Conservation (phyloP, 2,797 vertebrate genomes). For the Carduelis carduelis region DNA sequence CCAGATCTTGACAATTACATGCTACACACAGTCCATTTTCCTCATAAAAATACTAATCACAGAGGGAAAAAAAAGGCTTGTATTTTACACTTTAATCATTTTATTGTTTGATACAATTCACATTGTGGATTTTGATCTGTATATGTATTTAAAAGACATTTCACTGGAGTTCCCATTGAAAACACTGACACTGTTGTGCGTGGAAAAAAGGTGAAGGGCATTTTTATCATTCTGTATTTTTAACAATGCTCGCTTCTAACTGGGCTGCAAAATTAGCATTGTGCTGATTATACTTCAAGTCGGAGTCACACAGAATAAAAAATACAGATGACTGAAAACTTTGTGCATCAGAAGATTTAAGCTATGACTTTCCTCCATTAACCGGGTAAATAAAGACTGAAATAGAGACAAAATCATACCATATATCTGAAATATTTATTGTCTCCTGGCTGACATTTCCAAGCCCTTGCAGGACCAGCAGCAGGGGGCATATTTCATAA, state of each 20-base stretch:
- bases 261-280: not conserved
- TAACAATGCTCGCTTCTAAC: not conserved
- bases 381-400: not conserved
- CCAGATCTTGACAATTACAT: not conserved
- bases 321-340: not conserved
- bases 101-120: not conserved
- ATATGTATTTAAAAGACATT: not conserved
- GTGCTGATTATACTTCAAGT: not conserved
- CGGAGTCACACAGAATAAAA: not conserved
- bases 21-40: not conserved
- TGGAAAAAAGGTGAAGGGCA: not conserved
- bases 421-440: not conserved
- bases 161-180: not conserved
- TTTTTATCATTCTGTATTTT: not conserved
- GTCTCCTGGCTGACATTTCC: not conserved
- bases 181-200: not conserved
- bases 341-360: not conserved
- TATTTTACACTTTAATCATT: not conserved
- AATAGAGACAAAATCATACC: not conserved
- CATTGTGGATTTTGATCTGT: not conserved
- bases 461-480: not conserved
- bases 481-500: constrained; percentile 37
- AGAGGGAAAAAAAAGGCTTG: not conserved
- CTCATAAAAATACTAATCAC: not conserved
- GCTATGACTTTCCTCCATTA: not conserved